Evolutionary conservation across 2,888 invertebrate species (phyloP).

Genomic region (Stenchaetothrips biformis): DNA sequence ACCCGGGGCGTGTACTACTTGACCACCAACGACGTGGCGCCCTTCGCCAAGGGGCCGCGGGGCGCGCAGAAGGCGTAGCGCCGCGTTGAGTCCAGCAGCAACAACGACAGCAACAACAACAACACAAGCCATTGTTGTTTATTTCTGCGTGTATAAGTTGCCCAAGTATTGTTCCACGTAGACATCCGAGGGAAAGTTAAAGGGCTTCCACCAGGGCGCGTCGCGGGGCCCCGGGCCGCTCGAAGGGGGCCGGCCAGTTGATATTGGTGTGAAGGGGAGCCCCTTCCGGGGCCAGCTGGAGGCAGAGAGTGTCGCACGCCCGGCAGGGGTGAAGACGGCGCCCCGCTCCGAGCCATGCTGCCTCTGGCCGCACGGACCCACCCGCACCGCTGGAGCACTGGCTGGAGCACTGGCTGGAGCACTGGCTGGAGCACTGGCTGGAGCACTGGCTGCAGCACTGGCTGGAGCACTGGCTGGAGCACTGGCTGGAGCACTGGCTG

Average conservation of each 20-base stretch:
- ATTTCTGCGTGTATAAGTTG: not conserved
- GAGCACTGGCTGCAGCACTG: not conserved
- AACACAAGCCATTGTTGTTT: not conserved
- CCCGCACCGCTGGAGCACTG: not conserved
- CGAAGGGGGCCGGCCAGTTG: too few species aligned
- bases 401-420: not conserved
- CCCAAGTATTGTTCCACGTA: not conserved
- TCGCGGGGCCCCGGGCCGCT: too few species aligned
- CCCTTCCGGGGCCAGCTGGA: too few species aligned
- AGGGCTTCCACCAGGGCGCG: too few species aligned
- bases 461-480: not conserved
- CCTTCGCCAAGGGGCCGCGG: constrained; percentile 48
- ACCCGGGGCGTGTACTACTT: constrained; percentile 58
- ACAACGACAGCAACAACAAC: too few species aligned
- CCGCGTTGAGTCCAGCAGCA: too few species aligned
- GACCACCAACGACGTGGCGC: constrained; percentile 53
- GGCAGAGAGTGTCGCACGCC: too few species aligned
- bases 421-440: not conserved
- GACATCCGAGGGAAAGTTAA: not conserved
- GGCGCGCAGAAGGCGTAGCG: too few species aligned
- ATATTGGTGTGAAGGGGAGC: too few species aligned
- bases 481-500: not conserved
- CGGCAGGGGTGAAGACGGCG: too few species aligned
- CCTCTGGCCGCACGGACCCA: too few species aligned
- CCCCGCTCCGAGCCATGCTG: too few species aligned